Evolutionary conservation across 1,140 invertebrate genomes (phyloP).

Genomic region (Platyscapa corneri): DNA sequence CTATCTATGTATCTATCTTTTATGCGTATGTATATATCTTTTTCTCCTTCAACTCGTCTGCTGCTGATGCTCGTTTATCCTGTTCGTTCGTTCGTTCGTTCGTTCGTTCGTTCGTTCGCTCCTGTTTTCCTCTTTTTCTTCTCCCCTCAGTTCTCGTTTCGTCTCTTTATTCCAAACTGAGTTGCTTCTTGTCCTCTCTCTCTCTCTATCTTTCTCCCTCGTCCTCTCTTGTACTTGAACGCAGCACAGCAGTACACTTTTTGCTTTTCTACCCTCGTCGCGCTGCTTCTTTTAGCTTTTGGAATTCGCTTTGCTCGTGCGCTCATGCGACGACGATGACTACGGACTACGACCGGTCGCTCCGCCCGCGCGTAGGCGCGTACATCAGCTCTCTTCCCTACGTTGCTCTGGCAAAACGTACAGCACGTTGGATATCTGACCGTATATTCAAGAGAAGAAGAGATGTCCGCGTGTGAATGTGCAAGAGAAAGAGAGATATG

Average conservation of each 20-base stretch:
- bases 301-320: conserved; percentile 70
- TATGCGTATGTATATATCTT: neutral
- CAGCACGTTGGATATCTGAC: conserved; percentile 30
- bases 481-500: conserved; percentile 25
- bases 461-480: conserved; percentile 29
- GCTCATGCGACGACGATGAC: conserved; percentile 36
- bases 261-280: conserved; percentile 54
- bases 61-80: conserved; percentile 52
- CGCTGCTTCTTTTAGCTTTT: conserved; percentile 68
- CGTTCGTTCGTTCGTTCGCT: conserved; percentile 52
- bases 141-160: conserved; percentile 31
- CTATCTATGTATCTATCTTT: too few species aligned
- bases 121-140: conserved; percentile 54
- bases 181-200: neutral
- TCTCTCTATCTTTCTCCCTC: neutral
- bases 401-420: conserved; percentile 12
- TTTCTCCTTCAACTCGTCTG: conserved; percentile 52
- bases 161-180: conserved; percentile 37
- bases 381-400: conserved; percentile 50
- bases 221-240: conserved; percentile 48
- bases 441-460: neutral
- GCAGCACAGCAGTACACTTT: conserved; percentile 50
- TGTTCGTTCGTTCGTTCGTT: conserved; percentile 52
- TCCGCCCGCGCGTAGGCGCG: conserved; percentile 70
- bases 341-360: conserved; percentile 52